A percentile compares a stretch with the other conserved stretches of the same genome.
phyloP scores from a whole-genome alignment of 2,113 vertebrate genomes.

The Triplophysa dalaica region DNA sequence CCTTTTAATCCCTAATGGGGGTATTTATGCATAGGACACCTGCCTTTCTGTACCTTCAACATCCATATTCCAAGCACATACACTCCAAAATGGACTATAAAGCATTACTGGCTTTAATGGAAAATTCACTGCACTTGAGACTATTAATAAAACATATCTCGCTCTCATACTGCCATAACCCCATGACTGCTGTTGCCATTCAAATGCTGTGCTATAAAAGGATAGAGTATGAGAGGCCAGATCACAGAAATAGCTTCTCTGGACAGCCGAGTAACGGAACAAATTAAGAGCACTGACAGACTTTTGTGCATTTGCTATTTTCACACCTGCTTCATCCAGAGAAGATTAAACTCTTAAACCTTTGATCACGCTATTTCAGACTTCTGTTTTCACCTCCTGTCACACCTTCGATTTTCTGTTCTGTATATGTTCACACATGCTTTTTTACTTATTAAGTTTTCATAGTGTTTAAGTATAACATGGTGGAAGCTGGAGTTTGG shows the following conservation, averaged over 20 bases:
- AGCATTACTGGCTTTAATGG: conserved; percentile 35
- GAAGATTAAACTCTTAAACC: not conserved
- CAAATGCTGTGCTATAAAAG: conserved; percentile 42
- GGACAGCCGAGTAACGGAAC: conserved; percentile 4
- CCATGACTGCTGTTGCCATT: conserved; percentile 37
- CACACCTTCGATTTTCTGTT: not conserved
- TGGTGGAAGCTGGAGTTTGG: not conserved
- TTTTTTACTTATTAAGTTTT: not conserved
- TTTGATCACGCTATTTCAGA: not conserved
- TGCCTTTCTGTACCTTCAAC: too few species aligned
- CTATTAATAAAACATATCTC: conserved; percentile 57
- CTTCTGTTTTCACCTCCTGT: not conserved
- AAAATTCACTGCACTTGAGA: conserved; percentile 32
- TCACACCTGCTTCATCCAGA: not conserved
- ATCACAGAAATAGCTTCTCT: conserved; percentile 40
- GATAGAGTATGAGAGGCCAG: conserved; percentile 20
- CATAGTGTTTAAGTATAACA: not conserved
- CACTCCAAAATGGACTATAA: not conserved
- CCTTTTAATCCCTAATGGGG: too few species aligned
- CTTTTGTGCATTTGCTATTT: not conserved
- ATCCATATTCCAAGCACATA: not conserved
- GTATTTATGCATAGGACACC: too few species aligned
- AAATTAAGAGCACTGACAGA: not conserved
- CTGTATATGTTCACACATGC: too few species aligned
- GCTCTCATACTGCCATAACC: conserved; percentile 14